Conservation (phyloP, 2,113 vertebrate species). For the Rhea pennata region DNA sequence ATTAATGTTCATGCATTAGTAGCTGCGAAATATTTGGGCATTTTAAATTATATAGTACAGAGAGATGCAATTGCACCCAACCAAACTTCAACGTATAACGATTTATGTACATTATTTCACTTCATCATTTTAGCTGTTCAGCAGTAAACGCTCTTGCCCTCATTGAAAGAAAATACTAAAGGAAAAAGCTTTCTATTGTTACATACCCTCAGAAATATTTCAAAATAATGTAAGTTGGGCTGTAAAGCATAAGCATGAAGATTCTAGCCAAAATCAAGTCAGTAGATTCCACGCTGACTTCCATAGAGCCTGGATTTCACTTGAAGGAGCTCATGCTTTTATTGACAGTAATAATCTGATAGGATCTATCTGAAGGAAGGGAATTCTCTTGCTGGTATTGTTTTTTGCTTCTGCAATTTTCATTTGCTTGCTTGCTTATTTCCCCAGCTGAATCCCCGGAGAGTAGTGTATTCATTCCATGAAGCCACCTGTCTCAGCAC, state of each 20-base stretch:
- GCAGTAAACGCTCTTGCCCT: not conserved
- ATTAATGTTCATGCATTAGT: not conserved
- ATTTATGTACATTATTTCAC: not conserved
- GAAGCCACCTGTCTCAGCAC: not conserved
- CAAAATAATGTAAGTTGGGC: not conserved
- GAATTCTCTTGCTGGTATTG: not conserved
- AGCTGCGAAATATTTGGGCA: not conserved
- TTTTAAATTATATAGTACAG: not conserved
- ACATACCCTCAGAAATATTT: not conserved
- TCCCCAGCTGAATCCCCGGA: not conserved
- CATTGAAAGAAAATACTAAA: not conserved
- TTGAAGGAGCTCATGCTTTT: not conserved
- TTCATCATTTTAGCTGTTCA: not conserved
- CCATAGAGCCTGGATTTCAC: not conserved
- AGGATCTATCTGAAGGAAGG: not conserved
- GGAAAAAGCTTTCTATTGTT: not conserved
- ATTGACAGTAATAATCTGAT: not conserved
- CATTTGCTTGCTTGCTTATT: not conserved
- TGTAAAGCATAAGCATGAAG: not conserved
- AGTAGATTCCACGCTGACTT: not conserved
- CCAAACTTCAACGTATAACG: fast-evolving
- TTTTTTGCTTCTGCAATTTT: not conserved
- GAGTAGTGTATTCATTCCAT: not conserved
- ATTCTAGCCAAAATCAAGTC: not conserved
- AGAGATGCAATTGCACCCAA: not conserved